Percentiles rank a stretch among this genome's conserved stretches.
Conservation (phyloP, 2,797 vertebrate genomes). For the Rhincodon typus region DNA sequence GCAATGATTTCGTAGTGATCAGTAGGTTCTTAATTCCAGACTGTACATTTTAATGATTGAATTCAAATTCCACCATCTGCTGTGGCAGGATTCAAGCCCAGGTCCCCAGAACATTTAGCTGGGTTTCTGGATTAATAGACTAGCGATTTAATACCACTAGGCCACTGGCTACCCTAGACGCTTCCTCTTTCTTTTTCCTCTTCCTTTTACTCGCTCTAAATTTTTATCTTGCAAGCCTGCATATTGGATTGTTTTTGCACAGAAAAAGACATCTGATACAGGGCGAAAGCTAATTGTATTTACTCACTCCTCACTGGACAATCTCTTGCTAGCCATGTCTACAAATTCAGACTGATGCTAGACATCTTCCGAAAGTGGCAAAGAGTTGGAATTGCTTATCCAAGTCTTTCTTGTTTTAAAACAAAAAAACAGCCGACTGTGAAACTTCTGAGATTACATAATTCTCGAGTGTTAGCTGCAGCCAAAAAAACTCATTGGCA, state of each 20-base stretch:
- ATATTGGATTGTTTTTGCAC: background rate
- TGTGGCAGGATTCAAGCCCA: no score
- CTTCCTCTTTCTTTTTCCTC: background rate
- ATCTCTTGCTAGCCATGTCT: background rate
- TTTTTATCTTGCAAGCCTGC: background rate
- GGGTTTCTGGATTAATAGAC: no score
- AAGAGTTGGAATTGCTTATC: background rate
- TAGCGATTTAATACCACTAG: no score
- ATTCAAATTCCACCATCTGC: no score
- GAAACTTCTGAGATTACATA: background rate
- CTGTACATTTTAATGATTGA: no score
- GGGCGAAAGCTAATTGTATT: background rate
- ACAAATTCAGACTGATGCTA: background rate
- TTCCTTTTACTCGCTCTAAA: background rate
- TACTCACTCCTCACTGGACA: background rate
- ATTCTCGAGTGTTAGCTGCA: background rate
- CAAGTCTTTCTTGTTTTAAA: background rate
- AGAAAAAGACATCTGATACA: no score
- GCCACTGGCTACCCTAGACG: no score
- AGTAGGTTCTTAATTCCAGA: no score
- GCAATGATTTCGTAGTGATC: no score
- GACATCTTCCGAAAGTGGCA: background rate
- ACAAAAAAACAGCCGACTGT: background rate
- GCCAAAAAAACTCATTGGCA: no score
- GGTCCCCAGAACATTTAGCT: no score